Conservation (phyloP, 2,113 vertebrate genomes). For the Elaphurus davidianus region DNA sequence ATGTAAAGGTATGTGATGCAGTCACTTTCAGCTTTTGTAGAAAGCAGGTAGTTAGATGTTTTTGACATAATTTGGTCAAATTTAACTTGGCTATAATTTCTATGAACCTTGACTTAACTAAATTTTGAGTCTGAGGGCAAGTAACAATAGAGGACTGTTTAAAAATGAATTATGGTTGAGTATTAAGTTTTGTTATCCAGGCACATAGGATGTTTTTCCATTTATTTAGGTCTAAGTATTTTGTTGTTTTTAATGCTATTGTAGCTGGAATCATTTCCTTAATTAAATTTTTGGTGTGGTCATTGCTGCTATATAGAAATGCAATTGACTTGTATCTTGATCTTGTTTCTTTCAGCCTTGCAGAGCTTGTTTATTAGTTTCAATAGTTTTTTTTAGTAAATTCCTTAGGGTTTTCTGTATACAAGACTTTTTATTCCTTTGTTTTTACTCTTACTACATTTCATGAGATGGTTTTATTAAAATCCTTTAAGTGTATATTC, state of each 20-base stretch:
- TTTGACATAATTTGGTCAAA: neutral
- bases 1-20: constrained; percentile 82
- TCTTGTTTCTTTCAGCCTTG: neutral
- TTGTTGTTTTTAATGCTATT: neutral
- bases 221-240: neutral
- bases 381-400: neutral
- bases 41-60: neutral
- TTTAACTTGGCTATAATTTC: neutral
- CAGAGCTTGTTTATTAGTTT: neutral
- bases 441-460: neutral
- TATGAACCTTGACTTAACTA: neutral
- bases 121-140: neutral
- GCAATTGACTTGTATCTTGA: neutral
- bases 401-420: neutral
- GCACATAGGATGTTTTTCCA: neutral
- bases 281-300: neutral
- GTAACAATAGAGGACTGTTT: neutral
- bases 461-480: neutral
- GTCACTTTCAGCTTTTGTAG: neutral
- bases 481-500: neutral
- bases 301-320: neutral
- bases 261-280: neutral
- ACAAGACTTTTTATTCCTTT: neutral
- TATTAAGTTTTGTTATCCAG: neutral
- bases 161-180: neutral